phyloP scores from a whole-genome alignment of 2,797 vertebrate species.

The Urosaurus nigricauda region DNA sequence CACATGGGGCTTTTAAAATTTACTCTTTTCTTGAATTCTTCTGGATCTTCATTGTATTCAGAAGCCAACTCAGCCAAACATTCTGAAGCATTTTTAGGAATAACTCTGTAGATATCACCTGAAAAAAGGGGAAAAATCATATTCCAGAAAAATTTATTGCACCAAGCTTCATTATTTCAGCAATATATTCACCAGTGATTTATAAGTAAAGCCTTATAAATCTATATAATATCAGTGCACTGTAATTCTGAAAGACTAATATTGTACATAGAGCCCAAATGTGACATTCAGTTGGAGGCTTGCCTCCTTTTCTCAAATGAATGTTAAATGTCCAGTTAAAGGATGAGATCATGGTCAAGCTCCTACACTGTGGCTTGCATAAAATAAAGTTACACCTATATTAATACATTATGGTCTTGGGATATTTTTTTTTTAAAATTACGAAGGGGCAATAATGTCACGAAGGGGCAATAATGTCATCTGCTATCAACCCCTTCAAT shows the following conservation, averaged over 20 bases:
- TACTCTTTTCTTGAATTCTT: constrained; percentile 79
- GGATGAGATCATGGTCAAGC: not conserved
- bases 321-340: not conserved
- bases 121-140: constrained; percentile 48
- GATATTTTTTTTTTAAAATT: too few species aligned
- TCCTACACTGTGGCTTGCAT: too few species aligned
- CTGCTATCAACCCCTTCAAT: too few species aligned
- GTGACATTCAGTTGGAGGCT: not conserved
- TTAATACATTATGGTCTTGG: too few species aligned
- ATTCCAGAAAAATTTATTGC: not conserved
- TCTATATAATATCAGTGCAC: not conserved
- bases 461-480: too few species aligned
- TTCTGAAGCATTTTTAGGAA: constrained; percentile 67
- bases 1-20: constrained; percentile 6
- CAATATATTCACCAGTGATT: not conserved
- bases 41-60: constrained; percentile 73
- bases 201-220: not conserved
- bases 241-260: not conserved
- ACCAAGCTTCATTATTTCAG: not conserved
- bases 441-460: too few species aligned
- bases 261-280: not conserved
- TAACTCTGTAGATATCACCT: constrained; percentile 56
- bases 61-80: constrained; percentile 64
- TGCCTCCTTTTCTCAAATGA: not conserved
- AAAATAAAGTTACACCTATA: too few species aligned